phyloP scores from a whole-genome alignment of 2,113 vertebrate genomes.

The Barbus barbus region DNA sequence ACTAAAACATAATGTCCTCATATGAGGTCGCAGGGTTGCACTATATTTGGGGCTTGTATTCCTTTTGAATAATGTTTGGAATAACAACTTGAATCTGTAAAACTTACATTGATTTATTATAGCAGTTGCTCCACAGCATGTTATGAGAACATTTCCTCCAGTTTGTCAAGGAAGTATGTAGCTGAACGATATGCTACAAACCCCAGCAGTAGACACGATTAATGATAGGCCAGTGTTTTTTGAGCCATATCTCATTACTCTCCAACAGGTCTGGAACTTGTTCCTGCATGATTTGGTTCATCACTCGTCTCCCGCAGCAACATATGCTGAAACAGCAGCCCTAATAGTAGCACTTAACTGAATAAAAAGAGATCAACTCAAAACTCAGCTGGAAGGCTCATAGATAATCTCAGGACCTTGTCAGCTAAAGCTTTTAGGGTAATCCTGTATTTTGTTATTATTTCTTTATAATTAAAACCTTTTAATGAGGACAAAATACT shows the following conservation, averaged over 20 bases:
- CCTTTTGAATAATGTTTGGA: neutral
- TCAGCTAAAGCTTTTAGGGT: neutral
- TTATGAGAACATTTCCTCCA: conserved; percentile 8
- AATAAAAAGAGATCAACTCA: neutral
- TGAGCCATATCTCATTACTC: conserved; percentile 25
- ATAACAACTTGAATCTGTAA: neutral
- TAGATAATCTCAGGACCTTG: neutral
- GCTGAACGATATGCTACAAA: neutral
- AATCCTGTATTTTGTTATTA: neutral
- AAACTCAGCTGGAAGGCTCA: neutral
- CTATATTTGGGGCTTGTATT: neutral
- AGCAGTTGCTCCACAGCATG: neutral
- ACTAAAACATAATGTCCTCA: too few species aligned
- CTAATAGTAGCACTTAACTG: neutral
- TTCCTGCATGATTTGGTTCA: conserved; percentile 14
- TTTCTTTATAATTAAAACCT: neutral
- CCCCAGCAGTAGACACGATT: conserved; percentile 42
- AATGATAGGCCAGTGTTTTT: conserved; percentile 39
- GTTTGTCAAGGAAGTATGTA: conserved; percentile 4
- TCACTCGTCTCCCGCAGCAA: conserved; percentile 3
- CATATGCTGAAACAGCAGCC: conserved; percentile 20
- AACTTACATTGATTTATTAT: neutral
- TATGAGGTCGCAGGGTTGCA: too few species aligned
- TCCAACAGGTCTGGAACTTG: conserved; percentile 28
- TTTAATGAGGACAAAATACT: neutral